A percentile compares a stretch with the other conserved stretches of the same genome.
Conservation (phyloP, 2,113 vertebrate species). For the Chionomys nivalis region DNA sequence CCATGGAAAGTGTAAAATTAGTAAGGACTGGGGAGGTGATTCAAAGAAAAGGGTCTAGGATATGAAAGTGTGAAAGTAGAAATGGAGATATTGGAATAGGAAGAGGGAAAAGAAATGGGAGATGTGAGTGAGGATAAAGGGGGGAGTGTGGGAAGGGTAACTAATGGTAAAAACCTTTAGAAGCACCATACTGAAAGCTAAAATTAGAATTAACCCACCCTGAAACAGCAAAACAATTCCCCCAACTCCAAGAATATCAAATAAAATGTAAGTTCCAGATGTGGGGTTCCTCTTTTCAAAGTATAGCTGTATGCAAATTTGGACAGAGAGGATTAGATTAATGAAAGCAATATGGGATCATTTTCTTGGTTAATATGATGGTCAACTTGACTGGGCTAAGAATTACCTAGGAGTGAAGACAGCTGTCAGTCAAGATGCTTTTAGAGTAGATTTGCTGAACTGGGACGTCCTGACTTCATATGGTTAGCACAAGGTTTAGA, state of each 20-base stretch:
- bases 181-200: neutral
- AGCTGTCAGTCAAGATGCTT: accelerated
- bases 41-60: neutral
- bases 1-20: neutral
- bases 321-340: neutral
- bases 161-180: neutral
- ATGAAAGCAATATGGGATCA: neutral
- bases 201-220: neutral
- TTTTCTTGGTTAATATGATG: neutral
- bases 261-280: neutral
- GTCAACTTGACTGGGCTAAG: too few species aligned
- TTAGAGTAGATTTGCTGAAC: neutral
- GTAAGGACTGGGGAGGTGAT: neutral
- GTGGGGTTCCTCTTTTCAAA: neutral
- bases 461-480: neutral
- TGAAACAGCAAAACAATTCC: neutral
- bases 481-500: too few species aligned
- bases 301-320: neutral
- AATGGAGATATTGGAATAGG: neutral
- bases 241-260: neutral
- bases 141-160: neutral
- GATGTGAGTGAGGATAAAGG: neutral
- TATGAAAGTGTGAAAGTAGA: neutral
- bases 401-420: neutral
- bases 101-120: neutral